phyloP scores from a whole-genome alignment of 1,140 invertebrate genomes.

The Trachymyrmex septentrionalis region DNA sequence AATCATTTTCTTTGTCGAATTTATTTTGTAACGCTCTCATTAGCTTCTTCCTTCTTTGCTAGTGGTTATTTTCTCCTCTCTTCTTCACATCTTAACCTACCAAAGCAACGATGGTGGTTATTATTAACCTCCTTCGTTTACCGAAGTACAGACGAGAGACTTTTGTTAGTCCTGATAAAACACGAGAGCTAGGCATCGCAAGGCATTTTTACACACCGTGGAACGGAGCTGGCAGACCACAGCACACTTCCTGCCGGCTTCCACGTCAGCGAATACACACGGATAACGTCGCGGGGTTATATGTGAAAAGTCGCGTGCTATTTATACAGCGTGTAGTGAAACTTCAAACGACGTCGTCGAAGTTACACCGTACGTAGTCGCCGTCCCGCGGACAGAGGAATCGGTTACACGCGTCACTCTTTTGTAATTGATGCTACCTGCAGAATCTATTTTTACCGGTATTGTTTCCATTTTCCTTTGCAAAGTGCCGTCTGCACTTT shows the following conservation, averaged over 20 bases:
- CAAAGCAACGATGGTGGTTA: too few species aligned
- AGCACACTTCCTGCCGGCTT: conserved; percentile 37
- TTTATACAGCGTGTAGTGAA: conserved; percentile 35
- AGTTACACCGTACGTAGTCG: conserved; percentile 33
- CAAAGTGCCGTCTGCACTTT: neutral
- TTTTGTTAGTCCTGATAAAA: neutral
- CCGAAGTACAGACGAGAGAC: too few species aligned
- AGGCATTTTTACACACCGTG: neutral
- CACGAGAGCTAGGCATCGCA: too few species aligned
- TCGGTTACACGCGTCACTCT: conserved; percentile 52
- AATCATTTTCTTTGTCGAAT: neutral
- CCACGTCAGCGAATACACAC: conserved; percentile 55
- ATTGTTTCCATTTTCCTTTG: conserved; percentile 26
- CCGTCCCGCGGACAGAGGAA: conserved; percentile 27
- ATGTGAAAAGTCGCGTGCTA: conserved; percentile 54
- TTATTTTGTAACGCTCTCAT: neutral
- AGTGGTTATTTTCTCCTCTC: neutral
- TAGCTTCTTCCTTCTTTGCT: neutral
- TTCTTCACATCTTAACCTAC: neutral
- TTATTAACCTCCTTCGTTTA: neutral
- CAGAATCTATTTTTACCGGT: conserved; percentile 32
- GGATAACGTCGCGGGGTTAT: conserved; percentile 34
- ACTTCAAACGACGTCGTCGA: conserved; percentile 40
- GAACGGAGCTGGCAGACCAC: neutral
- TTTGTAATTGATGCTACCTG: conserved; percentile 48